Evolutionary conservation across 2,797 vertebrate genomes (phyloP), one percentile per base, ranked within the genome.

Genomic region (Myotis daubentonii): DNA sequence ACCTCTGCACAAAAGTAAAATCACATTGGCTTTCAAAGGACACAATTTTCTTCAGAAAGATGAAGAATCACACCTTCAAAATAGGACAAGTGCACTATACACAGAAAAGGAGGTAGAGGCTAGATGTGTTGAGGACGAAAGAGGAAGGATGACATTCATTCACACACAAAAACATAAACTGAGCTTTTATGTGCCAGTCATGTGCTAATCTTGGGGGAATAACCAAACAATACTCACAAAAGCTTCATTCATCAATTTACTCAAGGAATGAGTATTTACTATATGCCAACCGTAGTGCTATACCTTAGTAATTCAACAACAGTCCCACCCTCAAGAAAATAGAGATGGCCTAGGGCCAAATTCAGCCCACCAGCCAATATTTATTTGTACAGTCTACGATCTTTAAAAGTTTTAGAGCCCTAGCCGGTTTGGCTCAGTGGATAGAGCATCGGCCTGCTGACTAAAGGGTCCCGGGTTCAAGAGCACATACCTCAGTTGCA

Each of bases 1-100:
- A 30, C 15, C 12, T 19, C 22, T 85, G 19, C 22, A 60, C 30
- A 75, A 15, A 93, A 83, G 68, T 33, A 89, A 83, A 87, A 74
- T 68, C 33, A n/a, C 36, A 68, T 70, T n/a, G 84, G 44, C 28
- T 94, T 84, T 90, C 51, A 87, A 93, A 94, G 33, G 41, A 84
- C 28, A 36, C n/a, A 78, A 79, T 92, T 95, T 81, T 74, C 38
- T 76, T 89, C 55, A 92, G 47, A 89, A 87, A 86, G 25, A 33
- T 80, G 10, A 93, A 93, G 38, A 94, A 47, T 30, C 85, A 70
- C 8, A 76, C 9, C 75, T 88, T 74, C 53, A 71, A 88, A 85
- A 80, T 0, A 93, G 78, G 44, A 81, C 51, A 81, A 87, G 23
- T 51, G 30, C 79, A 82, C n/a, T n/a, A 81, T 49, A 38, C 55